Conservation (phyloP, 1,140 invertebrate genomes). For the Pseudomyrmex flavicornis region DNA sequence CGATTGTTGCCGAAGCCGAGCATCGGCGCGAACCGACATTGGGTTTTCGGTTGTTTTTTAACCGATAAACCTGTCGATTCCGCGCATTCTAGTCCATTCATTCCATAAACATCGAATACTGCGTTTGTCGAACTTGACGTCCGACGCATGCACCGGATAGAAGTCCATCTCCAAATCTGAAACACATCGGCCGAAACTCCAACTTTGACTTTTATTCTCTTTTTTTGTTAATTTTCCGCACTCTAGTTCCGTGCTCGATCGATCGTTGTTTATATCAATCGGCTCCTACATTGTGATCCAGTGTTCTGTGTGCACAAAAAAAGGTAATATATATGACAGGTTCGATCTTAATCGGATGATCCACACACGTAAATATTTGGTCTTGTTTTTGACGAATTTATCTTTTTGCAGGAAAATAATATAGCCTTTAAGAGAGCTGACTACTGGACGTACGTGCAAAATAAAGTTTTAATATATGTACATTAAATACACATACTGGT, state of each 20-base stretch:
- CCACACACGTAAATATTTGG: too few species aligned
- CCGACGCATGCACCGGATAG: conserved; percentile 24
- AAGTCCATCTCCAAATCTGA: conserved; percentile 17
- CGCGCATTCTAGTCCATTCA: conserved; percentile 29
- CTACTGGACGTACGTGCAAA: too few species aligned
- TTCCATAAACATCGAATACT: conserved; percentile 57
- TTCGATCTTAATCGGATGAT: neutral
- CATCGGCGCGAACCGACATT: conserved; percentile 22
- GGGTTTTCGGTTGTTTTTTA: conserved; percentile 49
- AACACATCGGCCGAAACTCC: neutral
- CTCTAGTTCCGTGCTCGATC: conserved; percentile 1
- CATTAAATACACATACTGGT: too few species aligned
- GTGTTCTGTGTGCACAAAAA: conserved; percentile 17
- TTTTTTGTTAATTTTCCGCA: conserved; percentile 43
- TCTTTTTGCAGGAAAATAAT: too few species aligned
- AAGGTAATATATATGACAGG: neutral
- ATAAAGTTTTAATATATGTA: too few species aligned
- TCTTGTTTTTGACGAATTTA: too few species aligned
- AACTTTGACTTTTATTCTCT: conserved; percentile 7
- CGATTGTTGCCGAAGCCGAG: conserved; percentile 18
- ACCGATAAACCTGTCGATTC: conserved; percentile 48
- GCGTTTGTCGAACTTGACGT: conserved; percentile 43
- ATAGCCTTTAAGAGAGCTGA: too few species aligned
- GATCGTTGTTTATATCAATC: conserved; percentile 39
- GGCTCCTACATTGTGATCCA: conserved; percentile 24